A percentile compares a stretch with the other conserved stretches of the same genome.
phyloP scores from a whole-genome alignment of 2,797 vertebrate species.

The Tympanoctomys barrerae region DNA sequence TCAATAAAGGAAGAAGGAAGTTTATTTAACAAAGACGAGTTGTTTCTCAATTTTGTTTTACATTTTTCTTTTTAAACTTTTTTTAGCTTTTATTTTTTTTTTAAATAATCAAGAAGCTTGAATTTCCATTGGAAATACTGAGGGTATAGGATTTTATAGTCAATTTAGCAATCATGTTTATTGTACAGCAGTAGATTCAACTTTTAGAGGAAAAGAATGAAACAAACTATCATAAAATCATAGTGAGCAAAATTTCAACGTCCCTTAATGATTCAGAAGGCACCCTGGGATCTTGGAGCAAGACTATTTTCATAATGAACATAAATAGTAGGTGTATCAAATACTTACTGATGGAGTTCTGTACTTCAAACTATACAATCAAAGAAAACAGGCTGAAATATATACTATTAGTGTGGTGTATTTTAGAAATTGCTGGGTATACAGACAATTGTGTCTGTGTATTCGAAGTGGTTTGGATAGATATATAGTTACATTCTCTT shows the following conservation, averaged over 20 bases:
- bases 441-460: too few species aligned
- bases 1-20: constrained; percentile 54
- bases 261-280: constrained; percentile 54
- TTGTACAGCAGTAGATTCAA: not conserved
- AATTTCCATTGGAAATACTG: constrained; percentile 24
- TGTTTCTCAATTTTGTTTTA: constrained; percentile 48
- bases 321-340: constrained; percentile 34
- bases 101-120: not conserved
- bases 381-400: constrained; percentile 49
- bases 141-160: not conserved
- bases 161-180: not conserved
- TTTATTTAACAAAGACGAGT: constrained; percentile 49
- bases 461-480: too few species aligned
- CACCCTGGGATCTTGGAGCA: not conserved
- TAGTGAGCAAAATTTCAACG: constrained; percentile 53
- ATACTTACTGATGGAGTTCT: constrained; percentile 58
- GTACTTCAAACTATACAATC: constrained; percentile 32
- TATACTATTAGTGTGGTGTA: constrained; percentile 47
- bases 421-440: constrained; percentile 45
- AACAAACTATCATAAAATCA: constrained; percentile 53
- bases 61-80: constrained; percentile 32
- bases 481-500: too few species aligned
- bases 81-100: constrained; percentile 57
- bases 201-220: constrained; percentile 55
- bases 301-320: constrained; percentile 41